These are phyloP conservation scores for Orycteropus afer DNA, from an alignment of 2,113 vertebrate genomes.

Conservation along the genomic window DNA sequence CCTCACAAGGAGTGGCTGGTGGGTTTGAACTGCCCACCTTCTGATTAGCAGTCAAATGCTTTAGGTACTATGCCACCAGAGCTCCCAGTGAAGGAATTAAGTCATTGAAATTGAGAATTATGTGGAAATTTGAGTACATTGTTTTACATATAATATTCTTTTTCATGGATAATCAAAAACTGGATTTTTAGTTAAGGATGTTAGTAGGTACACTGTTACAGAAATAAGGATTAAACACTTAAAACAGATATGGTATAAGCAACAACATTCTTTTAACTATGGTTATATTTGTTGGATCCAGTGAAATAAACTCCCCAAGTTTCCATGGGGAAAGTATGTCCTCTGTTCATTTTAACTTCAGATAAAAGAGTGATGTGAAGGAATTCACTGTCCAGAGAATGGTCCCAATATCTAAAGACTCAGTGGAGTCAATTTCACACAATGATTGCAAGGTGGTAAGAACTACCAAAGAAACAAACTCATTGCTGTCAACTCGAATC, in stretches of 20 bases:
- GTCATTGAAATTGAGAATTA: background rate
- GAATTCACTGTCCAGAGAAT: background rate
- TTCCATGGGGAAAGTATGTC: background rate
- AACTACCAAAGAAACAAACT: too few relatives aligned
- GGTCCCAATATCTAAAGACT: background rate
- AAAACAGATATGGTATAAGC: background rate
- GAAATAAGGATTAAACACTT: background rate
- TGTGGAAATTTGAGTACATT: background rate
- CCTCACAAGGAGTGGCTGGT: too few relatives aligned
- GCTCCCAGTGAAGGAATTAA: background rate
- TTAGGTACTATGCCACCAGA: too few relatives aligned
- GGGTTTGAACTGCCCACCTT: too few relatives aligned
- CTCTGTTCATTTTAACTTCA: background rate
- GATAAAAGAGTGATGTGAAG: background rate
- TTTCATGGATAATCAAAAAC: background rate
- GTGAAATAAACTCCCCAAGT: background rate
- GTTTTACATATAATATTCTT: background rate
- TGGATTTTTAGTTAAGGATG: background rate
- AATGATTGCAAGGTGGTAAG: background rate
- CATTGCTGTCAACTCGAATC: too few relatives aligned
- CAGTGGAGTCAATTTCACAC: background rate
- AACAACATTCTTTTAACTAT: background rate
- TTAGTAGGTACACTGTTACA: background rate
- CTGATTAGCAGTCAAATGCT: too few relatives aligned
- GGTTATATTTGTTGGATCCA: background rate